Conservation (phyloP, 2,113 vertebrate genomes). For the Jaculus jaculus region DNA sequence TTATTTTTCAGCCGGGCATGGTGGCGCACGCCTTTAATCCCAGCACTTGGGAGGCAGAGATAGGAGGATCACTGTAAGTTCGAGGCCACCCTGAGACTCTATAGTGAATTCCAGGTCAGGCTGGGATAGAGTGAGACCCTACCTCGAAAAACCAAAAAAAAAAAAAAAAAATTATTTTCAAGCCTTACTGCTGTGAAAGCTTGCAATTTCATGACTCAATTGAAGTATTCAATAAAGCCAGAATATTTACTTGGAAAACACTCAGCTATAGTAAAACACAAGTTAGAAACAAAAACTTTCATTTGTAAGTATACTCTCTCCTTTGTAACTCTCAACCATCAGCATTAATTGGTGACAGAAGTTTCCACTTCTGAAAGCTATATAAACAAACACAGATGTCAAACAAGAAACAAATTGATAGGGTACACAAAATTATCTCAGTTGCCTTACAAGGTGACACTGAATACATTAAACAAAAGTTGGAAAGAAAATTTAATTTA, state of each 20-base stretch:
- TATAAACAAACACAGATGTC: constrained; percentile 80
- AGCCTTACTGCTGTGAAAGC: background rate
- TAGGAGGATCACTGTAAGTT: too few species aligned
- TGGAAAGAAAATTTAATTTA: constrained; percentile 78
- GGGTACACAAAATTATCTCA: constrained; percentile 81
- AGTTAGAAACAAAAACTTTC: constrained; percentile 71
- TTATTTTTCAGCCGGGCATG: background rate
- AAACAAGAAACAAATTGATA: constrained; percentile 80
- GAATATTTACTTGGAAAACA: constrained; percentile 69
- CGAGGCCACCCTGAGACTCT: too few species aligned
- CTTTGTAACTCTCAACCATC: constrained; percentile 72
- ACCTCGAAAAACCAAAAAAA: too few species aligned
- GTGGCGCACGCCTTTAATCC: too few species aligned
- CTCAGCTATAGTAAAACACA: constrained; percentile 56
- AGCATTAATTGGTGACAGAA: constrained; percentile 77
- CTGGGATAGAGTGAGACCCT: too few species aligned
- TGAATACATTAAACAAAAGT: constrained; percentile 80
- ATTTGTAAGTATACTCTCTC: constrained; percentile 62
- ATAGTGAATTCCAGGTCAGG: too few species aligned
- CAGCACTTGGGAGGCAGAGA: too few species aligned
- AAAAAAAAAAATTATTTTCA: constrained; percentile 50
- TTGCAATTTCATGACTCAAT: constrained; percentile 40
- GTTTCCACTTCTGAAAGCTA: constrained; percentile 75
- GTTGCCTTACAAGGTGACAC: constrained; percentile 78
- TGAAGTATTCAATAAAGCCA: constrained; percentile 55